phyloP scores from a whole-genome alignment of 2,113 vertebrate genomes.

The Neolamprologus falcicula region DNA sequence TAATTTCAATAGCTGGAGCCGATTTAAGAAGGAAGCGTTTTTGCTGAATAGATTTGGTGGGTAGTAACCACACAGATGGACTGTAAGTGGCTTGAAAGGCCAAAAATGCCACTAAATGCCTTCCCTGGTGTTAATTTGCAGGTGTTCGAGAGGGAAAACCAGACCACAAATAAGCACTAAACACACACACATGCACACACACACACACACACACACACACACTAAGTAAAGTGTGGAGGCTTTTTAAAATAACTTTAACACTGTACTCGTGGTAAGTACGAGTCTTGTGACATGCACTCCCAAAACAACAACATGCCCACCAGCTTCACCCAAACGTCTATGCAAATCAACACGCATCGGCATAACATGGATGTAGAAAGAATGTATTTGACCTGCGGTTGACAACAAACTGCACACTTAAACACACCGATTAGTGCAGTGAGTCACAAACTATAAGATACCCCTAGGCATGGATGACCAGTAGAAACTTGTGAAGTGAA shows the following conservation, averaged over 20 bases:
- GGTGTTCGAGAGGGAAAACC: not conserved
- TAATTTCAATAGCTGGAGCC: constrained; percentile 54
- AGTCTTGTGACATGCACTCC: not conserved
- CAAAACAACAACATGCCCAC: not conserved
- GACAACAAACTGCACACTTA: not conserved
- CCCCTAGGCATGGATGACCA: not conserved
- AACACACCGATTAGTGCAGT: not conserved
- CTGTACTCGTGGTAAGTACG: not conserved
- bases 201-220: not conserved
- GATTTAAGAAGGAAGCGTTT: constrained; percentile 46
- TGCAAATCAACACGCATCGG: not conserved
- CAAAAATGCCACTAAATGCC: not conserved
- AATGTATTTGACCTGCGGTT: not conserved
- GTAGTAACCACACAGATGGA: not conserved
- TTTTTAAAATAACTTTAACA: not conserved
- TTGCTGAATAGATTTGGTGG: constrained; percentile 52
- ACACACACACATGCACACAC: not conserved
- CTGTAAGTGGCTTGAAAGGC: constrained; percentile 15
- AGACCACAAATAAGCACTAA: not conserved
- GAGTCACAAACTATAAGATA: not conserved
- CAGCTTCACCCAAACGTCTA: not conserved
- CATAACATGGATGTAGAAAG: not conserved
- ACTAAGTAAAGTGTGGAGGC: not conserved
- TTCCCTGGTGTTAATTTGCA: constrained; percentile 23
- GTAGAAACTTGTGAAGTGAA: not conserved